These are phyloP conservation scores for Halocaridina rubra DNA, from an alignment of 2,888 invertebrate species.

Conservation along the genomic window DNA sequence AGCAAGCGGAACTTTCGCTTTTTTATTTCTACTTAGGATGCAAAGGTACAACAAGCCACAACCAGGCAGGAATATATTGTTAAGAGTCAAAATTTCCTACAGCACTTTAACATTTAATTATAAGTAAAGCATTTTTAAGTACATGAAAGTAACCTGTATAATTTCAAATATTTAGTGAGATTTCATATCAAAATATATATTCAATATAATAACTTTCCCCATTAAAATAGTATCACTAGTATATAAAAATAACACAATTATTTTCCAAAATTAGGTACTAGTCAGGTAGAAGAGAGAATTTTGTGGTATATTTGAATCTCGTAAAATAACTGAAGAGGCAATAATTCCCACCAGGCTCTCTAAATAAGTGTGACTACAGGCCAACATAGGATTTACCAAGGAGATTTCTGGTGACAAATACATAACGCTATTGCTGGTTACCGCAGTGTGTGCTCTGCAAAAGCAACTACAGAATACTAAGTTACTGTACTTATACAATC, in stretches of 20 bases:
- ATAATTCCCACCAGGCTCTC: background rate
- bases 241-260: too few species aligned
- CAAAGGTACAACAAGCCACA: conserved; percentile 21
- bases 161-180: background rate
- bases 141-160: background rate
- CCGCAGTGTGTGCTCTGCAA: too few species aligned
- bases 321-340: background rate
- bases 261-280: too few species aligned
- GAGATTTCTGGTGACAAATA: too few species aligned
- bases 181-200: too few species aligned
- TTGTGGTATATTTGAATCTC: too few species aligned
- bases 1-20: background rate
- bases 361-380: background rate
- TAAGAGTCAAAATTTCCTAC: too few species aligned
- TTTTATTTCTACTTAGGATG: background rate
- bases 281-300: too few species aligned
- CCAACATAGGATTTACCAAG: background rate
- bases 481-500: background rate
- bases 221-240: too few species aligned
- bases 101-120: background rate
- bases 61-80: conserved; percentile 18
- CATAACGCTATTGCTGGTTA: too few species aligned
- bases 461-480: background rate
- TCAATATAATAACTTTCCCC: too few species aligned
- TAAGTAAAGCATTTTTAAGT: background rate